These are phyloP conservation scores for Artemia franciscana DNA, from an alignment of 1,140 invertebrate species.

Conservation along the genomic window DNA sequence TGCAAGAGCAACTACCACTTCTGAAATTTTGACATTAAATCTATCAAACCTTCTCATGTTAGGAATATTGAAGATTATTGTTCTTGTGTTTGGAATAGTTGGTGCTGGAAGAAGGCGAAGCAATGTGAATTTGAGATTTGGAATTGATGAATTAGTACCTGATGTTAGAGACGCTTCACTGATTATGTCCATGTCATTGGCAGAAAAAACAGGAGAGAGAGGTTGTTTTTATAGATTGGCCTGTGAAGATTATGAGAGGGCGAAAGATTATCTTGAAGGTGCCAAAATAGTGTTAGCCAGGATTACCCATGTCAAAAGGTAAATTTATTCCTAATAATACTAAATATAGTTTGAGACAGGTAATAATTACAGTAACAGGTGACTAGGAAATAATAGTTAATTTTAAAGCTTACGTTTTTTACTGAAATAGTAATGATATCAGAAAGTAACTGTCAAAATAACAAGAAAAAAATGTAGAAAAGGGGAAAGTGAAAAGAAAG, in stretches of 20 bases:
- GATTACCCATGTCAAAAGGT: conserved; percentile 40
- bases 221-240: conserved; percentile 48
- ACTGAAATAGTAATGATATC: too few relatives aligned
- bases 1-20: conserved; percentile 16
- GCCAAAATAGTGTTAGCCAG: conserved; percentile 44
- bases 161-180: conserved; percentile 37
- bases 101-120: conserved; percentile 3
- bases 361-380: too few relatives aligned
- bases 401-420: too few relatives aligned
- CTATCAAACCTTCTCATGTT: conserved; percentile 53
- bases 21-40: conserved; percentile 51
- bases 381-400: too few relatives aligned
- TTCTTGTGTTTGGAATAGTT: conserved; percentile 40
- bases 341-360: too few relatives aligned
- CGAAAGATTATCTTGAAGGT: conserved; percentile 42
- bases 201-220: conserved; percentile 31
- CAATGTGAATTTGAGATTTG: conserved; percentile 28
- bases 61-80: conserved; percentile 49
- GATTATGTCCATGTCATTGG: conserved; percentile 40
- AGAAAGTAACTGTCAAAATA: too few relatives aligned
- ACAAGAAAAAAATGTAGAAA: too few relatives aligned
- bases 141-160: conserved; percentile 20
- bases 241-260: conserved; percentile 42
- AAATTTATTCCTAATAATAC: too few relatives aligned
- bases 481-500: too few relatives aligned